phyloP scores from a whole-genome alignment of 2,888 invertebrate genomes.

The Stenchaetothrips biformis region DNA sequence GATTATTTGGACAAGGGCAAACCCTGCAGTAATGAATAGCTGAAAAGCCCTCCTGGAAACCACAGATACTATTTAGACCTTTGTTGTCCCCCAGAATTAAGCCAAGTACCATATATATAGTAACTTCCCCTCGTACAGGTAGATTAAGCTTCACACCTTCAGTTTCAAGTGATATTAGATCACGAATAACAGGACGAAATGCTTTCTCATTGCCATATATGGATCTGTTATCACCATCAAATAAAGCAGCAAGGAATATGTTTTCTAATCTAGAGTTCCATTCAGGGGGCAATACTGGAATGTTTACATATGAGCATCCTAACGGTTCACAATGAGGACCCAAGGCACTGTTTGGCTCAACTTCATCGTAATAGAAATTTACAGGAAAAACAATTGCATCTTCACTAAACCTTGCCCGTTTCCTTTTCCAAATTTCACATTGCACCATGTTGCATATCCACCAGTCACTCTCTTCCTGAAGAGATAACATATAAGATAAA shows the following conservation, averaged over 20 bases:
- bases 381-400: no score
- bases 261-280: slow-evolving; percentile 34
- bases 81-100: slow-evolving; percentile 38
- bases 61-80: slow-evolving; percentile 37
- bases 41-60: slow-evolving; percentile 37
- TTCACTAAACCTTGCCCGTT: no score
- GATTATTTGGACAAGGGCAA: slow-evolving; percentile 36
- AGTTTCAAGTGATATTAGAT: slow-evolving; percentile 32
- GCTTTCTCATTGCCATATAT: slow-evolving; percentile 31
- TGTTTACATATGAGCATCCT: no score
- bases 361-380: no score
- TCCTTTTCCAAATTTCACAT: no score
- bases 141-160: slow-evolving; percentile 30
- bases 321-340: no score
- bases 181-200: slow-evolving; percentile 32
- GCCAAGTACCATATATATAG: slow-evolving; percentile 36
- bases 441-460: no score
- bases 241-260: slow-evolving; percentile 33
- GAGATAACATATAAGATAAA: no score
- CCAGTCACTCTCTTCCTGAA: no score
- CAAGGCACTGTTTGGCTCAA: no score
- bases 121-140: no score
- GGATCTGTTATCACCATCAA: slow-evolving; percentile 33
- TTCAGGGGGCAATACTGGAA: slow-evolving; percentile 31
- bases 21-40: slow-evolving; percentile 39